phyloP scores from a whole-genome alignment of 1,140 invertebrate species.

The Battus philenor region DNA sequence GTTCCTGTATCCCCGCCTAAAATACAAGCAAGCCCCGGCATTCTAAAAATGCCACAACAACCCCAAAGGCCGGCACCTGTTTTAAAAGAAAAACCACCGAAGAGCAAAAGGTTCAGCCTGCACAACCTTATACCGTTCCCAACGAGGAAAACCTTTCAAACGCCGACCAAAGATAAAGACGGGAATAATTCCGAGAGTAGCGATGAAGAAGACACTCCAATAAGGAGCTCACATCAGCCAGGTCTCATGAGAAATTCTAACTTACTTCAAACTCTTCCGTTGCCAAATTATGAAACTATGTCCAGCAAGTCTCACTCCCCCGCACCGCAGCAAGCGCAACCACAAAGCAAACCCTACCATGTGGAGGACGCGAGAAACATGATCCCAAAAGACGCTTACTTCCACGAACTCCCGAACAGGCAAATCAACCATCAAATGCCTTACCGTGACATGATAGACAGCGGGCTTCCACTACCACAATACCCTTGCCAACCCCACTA shows the following conservation, averaged over 20 bases:
- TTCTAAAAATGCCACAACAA: conserved; percentile 64
- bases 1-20: conserved; percentile 23
- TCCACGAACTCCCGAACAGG: conserved; percentile 76
- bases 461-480: conserved; percentile 39
- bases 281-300: conserved; percentile 76
- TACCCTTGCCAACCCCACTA: conserved; percentile 40
- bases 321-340: conserved; percentile 44
- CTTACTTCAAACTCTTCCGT: conserved; percentile 66
- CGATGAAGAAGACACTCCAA: conserved; percentile 77
- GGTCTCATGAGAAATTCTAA: conserved; percentile 76
- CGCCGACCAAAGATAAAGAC: conserved; percentile 65
- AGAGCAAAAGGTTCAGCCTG: conserved; percentile 71
- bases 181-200: conserved; percentile 76
- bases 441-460: conserved; percentile 46
- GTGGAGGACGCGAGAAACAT: conserved; percentile 37
- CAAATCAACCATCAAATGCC: conserved; percentile 57
- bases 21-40: conserved; percentile 35
- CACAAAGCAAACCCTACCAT: conserved; percentile 34
- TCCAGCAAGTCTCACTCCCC: conserved; percentile 69
- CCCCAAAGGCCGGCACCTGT: conserved; percentile 61
- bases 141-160: conserved; percentile 71
- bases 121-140: conserved; percentile 72
- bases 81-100: conserved; percentile 69
- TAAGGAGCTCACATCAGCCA: conserved; percentile 68
- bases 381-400: conserved; percentile 79